Conservation (phyloP, 1,140 invertebrate species). For the Anagrus nilaparvatae region DNA sequence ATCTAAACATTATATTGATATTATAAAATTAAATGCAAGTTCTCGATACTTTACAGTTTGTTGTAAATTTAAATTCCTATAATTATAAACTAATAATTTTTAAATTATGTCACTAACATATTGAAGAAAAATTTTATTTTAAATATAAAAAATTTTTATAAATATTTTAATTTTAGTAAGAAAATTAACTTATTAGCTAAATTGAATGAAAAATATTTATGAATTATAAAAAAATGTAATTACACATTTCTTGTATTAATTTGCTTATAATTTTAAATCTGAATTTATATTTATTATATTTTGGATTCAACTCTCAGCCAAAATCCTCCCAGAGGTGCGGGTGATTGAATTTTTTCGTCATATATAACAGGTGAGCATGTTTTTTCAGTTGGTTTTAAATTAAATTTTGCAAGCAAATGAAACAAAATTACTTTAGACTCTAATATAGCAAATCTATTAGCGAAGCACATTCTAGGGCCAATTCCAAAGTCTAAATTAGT, state of each 20-base stretch:
- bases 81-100: no score
- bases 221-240: no score
- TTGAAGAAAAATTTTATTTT: no score
- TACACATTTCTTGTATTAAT: background rate
- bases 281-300: background rate
- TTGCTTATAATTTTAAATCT: background rate
- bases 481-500: constrained; percentile 46
- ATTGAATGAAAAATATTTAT: no score
- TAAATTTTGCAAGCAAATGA: constrained; percentile 24
- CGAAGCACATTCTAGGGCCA: constrained; percentile 42
- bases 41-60: no score
- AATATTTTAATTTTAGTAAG: no score
- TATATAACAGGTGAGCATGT: constrained; percentile 31
- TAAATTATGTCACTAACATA: no score
- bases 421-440: constrained; percentile 34
- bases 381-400: constrained; percentile 25
- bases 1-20: no score
- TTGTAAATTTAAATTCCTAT: no score
- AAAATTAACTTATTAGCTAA: no score
- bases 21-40: no score
- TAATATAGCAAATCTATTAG: constrained; percentile 35
- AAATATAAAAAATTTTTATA: no score
- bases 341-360: constrained; percentile 22
- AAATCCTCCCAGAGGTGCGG: constrained; percentile 28
- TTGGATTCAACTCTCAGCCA: constrained; percentile 26